Conservation (phyloP, 1,140 invertebrate genomes). For the Phenacoccus solenopsis region DNA sequence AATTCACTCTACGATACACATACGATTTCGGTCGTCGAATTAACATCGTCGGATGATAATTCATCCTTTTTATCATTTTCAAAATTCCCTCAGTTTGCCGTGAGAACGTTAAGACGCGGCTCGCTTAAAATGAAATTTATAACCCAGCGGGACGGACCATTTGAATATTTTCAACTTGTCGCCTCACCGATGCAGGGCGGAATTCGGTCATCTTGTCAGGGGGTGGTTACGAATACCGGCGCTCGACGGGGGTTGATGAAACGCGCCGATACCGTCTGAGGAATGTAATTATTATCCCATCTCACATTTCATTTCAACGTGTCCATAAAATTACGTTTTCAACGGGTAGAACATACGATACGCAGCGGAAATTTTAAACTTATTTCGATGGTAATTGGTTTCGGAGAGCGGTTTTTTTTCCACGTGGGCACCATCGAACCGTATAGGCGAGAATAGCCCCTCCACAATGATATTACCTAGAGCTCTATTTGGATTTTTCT, state of each 20-base stretch:
- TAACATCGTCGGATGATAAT: no score
- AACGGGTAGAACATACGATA: neutral
- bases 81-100: neutral
- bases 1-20: no score
- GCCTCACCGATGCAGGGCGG: neutral
- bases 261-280: neutral
- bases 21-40: no score
- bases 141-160: conserved; percentile 4
- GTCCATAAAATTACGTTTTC: neutral
- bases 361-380: neutral
- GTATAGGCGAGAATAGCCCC: no score
- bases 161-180: conserved; percentile 15
- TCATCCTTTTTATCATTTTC: no score
- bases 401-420: no score
- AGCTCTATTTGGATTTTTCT: no score
- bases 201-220: conserved; percentile 11
- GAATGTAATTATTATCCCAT: conserved; percentile 12
- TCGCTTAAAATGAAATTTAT: conserved; percentile 11
- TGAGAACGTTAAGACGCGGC: neutral
- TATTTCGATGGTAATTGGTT: neutral
- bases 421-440: no score
- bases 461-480: no score
- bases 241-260: conserved; percentile 10
- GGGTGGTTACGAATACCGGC: neutral
- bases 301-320: conserved; percentile 12